phyloP scores from a whole-genome alignment of 2,797 vertebrate genomes.

The Sebastes iracundus region DNA sequence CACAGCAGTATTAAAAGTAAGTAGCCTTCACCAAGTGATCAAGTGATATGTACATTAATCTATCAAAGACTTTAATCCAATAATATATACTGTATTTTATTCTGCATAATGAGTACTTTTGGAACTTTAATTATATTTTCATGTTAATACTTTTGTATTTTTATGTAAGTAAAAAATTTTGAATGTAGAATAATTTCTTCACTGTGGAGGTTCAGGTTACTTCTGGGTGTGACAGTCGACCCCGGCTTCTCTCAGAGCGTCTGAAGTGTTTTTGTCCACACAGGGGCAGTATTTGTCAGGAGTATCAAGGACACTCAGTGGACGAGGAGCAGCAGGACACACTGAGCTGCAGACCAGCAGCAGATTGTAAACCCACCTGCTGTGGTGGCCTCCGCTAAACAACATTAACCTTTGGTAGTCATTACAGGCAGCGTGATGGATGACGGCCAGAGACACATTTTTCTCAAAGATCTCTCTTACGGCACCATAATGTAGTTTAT shows the following conservation, averaged over 20 bases:
- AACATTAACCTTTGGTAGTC: slow-evolving; percentile 27
- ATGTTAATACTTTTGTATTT: too few relatives aligned
- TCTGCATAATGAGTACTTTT: not conserved
- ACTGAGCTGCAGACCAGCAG: slow-evolving; percentile 8
- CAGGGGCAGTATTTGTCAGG: slow-evolving; percentile 64
- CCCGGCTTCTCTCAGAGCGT: not conserved
- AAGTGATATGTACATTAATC: not conserved
- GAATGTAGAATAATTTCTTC: not conserved
- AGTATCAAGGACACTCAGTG: not conserved
- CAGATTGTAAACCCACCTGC: slow-evolving; percentile 58
- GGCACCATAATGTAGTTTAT: slow-evolving; percentile 15
- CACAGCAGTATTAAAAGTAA: not conserved
- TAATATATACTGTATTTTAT: not conserved
- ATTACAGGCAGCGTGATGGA: slow-evolving; percentile 16
- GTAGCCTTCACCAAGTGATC: too few relatives aligned
- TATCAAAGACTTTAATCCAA: not conserved
- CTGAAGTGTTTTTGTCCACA: slow-evolving; percentile 45
- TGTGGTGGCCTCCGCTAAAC: slow-evolving; percentile 10
- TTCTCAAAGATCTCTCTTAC: not conserved
- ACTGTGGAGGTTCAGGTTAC: not conserved
- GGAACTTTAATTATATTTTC: too few relatives aligned
- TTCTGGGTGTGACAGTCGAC: not conserved
- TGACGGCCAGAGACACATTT: slow-evolving; percentile 7
- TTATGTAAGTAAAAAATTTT: not conserved
- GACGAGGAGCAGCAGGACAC: not conserved